Evolutionary conservation across 2,888 invertebrate species (phyloP), one percentile per base, ranked within the genome.

Genomic region (Thereva unica): DNA sequence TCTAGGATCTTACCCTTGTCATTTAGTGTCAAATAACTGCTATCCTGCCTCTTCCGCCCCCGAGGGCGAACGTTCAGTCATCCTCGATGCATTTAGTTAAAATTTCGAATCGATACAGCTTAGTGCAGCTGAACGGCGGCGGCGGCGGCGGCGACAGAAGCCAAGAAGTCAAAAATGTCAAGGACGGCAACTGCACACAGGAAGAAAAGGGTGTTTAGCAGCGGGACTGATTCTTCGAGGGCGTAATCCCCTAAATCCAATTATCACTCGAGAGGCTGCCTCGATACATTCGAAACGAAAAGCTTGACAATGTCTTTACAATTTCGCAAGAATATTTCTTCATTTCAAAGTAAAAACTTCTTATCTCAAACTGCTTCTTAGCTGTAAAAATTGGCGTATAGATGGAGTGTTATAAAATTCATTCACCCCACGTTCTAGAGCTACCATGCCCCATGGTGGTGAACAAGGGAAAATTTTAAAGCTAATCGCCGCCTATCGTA

Each of bases 1-100:
- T n/a, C 8, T 12, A n/a, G 47, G 12, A 47, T 5, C 42, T 42
- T 47, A 47, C 47, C 5, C 5, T 12, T n/a, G 47, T 47, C 12
- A 47, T 47, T 47, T 47, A 47, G 47, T 47, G 47, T 47, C 47
- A 47, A 47, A 47, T 47, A 47, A n/a, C 47, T n/a, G n/a, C 47
- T 12, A 47, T 12, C 47, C 47, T 47, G n/a, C n/a, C 12, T 12
- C 12, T 12, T n/a, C n/a, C 10, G n/a, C n/a, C n/a, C 1, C n/a
- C 2, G 12, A 5, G 47, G 12, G 2, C 12, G 5, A 47, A 7
- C 47, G 47, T 47, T 5, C 47, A n/a, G 47, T 47, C 47, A 12
- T 5, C 47, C 23, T 2, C 23, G 23, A 23, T 47, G 47, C 47
- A 47, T 47, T 47, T 47, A 47, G n/a, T 47, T 23, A 23, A 23